Conservation (phyloP, 2,113 vertebrate genomes). For the Urocynchramus pylzowi region DNA sequence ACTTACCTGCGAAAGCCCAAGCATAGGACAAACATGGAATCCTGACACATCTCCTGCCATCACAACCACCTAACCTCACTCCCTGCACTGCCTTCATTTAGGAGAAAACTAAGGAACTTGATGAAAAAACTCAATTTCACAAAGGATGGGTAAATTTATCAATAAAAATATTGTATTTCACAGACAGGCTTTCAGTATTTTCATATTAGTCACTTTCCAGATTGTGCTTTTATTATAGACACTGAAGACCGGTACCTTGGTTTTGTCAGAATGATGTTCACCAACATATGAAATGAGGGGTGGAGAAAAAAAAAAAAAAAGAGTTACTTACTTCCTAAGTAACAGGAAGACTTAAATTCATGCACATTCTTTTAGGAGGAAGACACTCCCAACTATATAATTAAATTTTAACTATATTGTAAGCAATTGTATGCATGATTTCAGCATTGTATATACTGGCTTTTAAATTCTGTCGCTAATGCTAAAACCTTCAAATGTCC, state of each 20-base stretch:
- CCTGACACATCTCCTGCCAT: background rate
- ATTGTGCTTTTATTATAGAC: background rate
- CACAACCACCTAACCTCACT: slow-evolving; percentile 30
- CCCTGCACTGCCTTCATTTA: background rate
- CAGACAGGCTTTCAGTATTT: background rate
- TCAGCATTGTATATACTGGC: background rate
- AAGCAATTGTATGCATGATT: background rate
- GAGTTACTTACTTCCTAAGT: too few relatives aligned
- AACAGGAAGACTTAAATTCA: background rate
- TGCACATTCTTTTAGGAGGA: background rate
- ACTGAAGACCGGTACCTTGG: background rate
- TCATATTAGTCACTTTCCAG: background rate
- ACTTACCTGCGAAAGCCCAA: slow-evolving; percentile 10
- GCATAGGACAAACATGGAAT: background rate
- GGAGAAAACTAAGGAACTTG: slow-evolving; percentile 1
- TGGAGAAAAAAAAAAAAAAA: background rate
- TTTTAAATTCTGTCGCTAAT: background rate
- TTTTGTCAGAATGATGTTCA: background rate
- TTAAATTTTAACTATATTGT: background rate
- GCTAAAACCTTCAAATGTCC: background rate
- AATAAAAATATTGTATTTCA: background rate
- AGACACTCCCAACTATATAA: background rate
- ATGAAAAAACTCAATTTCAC: background rate
- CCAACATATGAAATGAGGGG: background rate
- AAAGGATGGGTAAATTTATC: background rate